Evolutionary conservation across 1,140 invertebrate genomes (phyloP).

Genomic region (Mamestra configurata): DNA sequence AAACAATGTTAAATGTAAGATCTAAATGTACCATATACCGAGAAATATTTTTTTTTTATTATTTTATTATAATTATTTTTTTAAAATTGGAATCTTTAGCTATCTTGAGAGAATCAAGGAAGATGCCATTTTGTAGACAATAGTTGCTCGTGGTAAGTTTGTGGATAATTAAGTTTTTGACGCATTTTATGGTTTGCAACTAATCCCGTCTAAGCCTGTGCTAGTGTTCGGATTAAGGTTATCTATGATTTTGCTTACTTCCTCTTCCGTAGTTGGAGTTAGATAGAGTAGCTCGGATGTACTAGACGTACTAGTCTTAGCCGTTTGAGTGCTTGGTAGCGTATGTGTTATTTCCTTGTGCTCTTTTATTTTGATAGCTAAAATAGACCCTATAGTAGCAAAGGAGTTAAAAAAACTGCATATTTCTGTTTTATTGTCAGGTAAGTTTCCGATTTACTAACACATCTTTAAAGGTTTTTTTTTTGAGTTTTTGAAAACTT

Average conservation of each 20-base stretch:
- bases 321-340: background rate
- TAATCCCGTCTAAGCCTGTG: background rate
- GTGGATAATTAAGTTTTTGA: background rate
- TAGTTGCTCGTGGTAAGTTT: constrained; percentile 33
- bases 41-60: no score
- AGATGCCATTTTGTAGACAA: constrained; percentile 30
- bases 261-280: background rate
- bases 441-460: background rate
- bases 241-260: constrained; percentile 2
- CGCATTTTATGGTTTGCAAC: constrained; percentile 1
- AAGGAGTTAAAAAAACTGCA: constrained; percentile 36
- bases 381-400: constrained; percentile 20
- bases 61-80: no score
- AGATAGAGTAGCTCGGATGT: background rate
- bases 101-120: constrained; percentile 47
- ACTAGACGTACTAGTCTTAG: background rate
- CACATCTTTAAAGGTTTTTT: background rate
- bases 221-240: background rate
- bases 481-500: background rate
- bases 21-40: no score
- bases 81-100: constrained; percentile 52
- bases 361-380: constrained; percentile 40
- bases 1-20: no score
- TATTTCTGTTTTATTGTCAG: background rate
- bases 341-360: constrained; percentile 10